Base-by-base conservation (phyloP, 2,888 invertebrate genomes). In the Leptothorax acervorum region DNA sequence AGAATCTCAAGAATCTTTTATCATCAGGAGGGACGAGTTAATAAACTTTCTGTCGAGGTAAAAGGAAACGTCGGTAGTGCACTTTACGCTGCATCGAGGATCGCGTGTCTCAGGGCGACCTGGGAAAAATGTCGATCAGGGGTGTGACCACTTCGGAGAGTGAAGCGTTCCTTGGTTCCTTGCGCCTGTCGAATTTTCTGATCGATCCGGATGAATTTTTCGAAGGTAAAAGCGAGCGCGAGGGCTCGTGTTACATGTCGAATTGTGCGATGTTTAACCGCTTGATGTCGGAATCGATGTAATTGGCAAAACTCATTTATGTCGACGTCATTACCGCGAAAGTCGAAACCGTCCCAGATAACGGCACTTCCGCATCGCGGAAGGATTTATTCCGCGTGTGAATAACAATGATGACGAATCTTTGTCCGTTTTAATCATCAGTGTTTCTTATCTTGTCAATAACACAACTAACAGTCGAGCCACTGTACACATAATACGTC, bases 81-180 rank as follows among this genome's bases (percentile, higher is more conserved):
- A 35, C 51, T 63, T 63, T 63, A 75, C 48, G 62, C 35, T 39
- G 48, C 15, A 48, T 48, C 74, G 60, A 62, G n/a, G 15, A 74
- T 62, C 31, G 76, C 55, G 65, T 66, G 53, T 55, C 1, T 45
- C 42, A 15, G 48, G 18, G 28, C 15, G 45, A 75, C n/a, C 28
- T 73, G 12, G 23, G 15, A 53, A 87, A 86, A 79, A 94, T 94
- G 94, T 94, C 94, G 68, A 94, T 93, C 86, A 90, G 94, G 88
- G 94, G 94, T 35, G 92, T 95, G 4, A 93, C 92, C 23, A 89
- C 90, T 15, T 87, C 81, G 39, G 91, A 92, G 71, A 91, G 86
- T 65, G 92, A 93, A 28, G 85, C 89, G n/a, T 94, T 92, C 84
- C 88, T 91, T n/a, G 74, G 60, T 71, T 91, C 87, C 71, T 89